Conservation (phyloP, 2,888 invertebrate genomes). For the Drosophila pegasa region DNA sequence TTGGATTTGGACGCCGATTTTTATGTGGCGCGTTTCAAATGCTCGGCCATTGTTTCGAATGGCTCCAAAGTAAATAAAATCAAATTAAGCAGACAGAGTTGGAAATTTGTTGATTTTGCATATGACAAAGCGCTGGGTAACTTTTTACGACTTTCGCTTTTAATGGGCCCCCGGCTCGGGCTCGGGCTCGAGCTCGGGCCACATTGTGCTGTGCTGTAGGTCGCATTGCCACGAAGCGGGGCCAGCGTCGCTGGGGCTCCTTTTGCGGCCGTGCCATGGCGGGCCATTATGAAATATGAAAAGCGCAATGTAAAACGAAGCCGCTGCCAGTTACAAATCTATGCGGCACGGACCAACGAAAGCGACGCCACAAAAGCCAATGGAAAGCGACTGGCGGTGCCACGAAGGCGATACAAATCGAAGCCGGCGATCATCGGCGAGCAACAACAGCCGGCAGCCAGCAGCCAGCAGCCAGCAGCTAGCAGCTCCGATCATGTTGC, state of each 20-base stretch:
- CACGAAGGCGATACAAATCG: slow-evolving; percentile 73
- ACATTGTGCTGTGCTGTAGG: slow-evolving; percentile 67
- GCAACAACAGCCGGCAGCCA: slow-evolving; percentile 11
- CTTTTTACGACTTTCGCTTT: slow-evolving; percentile 76
- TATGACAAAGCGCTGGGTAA: slow-evolving; percentile 66
- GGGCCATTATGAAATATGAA: slow-evolving; percentile 72
- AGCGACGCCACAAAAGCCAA: slow-evolving; percentile 32
- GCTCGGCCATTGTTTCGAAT: slow-evolving; percentile 59
- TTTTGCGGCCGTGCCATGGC: slow-evolving; percentile 15
- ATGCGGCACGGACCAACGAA: slow-evolving; percentile 66
- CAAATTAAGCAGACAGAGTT: slow-evolving; percentile 53
- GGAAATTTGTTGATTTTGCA: slow-evolving; percentile 68
- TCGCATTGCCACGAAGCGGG: slow-evolving; percentile 45
- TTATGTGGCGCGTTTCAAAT: slow-evolving; percentile 62
- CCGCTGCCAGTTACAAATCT: slow-evolving; percentile 66
- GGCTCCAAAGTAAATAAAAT: slow-evolving; percentile 53
- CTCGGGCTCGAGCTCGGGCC: slow-evolving; percentile 8
- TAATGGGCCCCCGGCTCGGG: slow-evolving; percentile 50
- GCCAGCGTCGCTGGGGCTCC: slow-evolving; percentile 20
- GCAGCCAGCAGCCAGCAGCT: not conserved
- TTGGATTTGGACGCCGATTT: slow-evolving; percentile 11
- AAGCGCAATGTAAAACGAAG: slow-evolving; percentile 65
- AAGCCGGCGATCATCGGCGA: slow-evolving; percentile 68
- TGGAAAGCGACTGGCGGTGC: slow-evolving; percentile 55
- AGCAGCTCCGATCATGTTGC: slow-evolving; percentile 68